Evolutionary conservation across 2,113 vertebrate genomes (phyloP).

Genomic region (Piprites chloris): DNA sequence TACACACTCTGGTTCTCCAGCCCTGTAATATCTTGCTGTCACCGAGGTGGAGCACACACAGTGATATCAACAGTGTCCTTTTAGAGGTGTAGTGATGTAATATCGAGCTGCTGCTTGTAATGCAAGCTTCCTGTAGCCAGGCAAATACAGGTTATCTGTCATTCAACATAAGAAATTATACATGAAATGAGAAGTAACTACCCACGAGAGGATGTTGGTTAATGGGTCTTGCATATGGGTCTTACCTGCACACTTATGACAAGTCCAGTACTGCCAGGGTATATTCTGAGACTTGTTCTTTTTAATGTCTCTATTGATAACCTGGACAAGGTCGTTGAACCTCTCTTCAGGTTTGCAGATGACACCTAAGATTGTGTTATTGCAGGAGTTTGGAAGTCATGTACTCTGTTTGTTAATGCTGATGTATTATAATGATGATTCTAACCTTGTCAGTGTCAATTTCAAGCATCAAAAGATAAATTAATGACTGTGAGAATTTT

Average conservation of each 20-base stretch:
- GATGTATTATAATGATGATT: not conserved
- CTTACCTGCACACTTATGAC: not conserved
- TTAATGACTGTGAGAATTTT: not conserved
- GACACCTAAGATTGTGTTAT: not conserved
- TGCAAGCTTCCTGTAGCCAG: not conserved
- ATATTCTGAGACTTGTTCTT: not conserved
- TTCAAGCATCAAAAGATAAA: not conserved
- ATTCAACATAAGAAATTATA: not conserved
- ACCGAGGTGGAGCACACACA: not conserved
- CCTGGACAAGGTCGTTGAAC: not conserved
- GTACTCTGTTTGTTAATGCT: not conserved
- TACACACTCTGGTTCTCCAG: not conserved
- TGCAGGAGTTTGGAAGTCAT: not conserved
- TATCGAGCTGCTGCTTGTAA: not conserved
- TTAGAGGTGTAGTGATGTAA: not conserved
- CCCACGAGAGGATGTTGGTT: not conserved
- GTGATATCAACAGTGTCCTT: not conserved
- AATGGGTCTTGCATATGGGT: not conserved
- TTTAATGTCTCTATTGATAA: not conserved
- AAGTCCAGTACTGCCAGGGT: not conserved
- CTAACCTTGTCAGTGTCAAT: not conserved
- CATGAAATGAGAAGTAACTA: not conserved
- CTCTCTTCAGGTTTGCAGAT: not conserved
- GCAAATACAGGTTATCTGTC: fast-evolving
- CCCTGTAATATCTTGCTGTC: not conserved